Evolutionary conservation across 2,888 invertebrate species (phyloP), one percentile per base, ranked within the genome.

Genomic region (Parasteatoda lunata): DNA sequence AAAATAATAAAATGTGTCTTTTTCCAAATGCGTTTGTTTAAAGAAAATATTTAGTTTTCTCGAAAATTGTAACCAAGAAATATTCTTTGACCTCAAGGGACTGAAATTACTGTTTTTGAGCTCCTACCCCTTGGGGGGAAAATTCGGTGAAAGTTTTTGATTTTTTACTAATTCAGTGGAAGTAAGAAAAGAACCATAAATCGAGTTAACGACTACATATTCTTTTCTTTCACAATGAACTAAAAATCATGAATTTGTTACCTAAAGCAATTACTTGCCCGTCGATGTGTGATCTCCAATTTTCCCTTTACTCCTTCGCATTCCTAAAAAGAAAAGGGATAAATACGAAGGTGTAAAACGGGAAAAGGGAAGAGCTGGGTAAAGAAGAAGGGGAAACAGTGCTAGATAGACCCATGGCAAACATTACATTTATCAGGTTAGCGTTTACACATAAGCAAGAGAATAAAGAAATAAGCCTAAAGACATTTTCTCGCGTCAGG

Each of bases 381-480:
- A 13, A 68, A 71, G 59, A 70, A 47, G 47, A 51, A 80, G 51
- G 48, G n/a, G 15, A 73, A 65, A 64, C 30, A 54, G 68, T 13
- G 8, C 11, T 11, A 66, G 68, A 84, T 79, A 73, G 72, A 47
- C 73, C 49, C 48, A 77, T 59, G 73, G 64, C 78, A 84, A 84
- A 84, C 78, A 79, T 78, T 69, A 66, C 84, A 78, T 84, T 78
- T 84, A 84, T 84, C 78, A 72, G 84, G 69, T 75, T 69, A 84
- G 75, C 48, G 78, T 45, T 77, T 71, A 81, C 72, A 66, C 48
- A 82, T 72, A 78, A 54, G 59, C 78, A n/a, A 1, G 45, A 47
- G n/a, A 64, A 7, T 64, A 47, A 75, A 64, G 75, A 77, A 77
- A 69, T 66, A 15, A 54, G 59, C 84, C 84, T 48, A 49, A 49